Base-by-base conservation (phyloP, 2,797 vertebrate genomes). In the Eulemur mongoz region DNA sequence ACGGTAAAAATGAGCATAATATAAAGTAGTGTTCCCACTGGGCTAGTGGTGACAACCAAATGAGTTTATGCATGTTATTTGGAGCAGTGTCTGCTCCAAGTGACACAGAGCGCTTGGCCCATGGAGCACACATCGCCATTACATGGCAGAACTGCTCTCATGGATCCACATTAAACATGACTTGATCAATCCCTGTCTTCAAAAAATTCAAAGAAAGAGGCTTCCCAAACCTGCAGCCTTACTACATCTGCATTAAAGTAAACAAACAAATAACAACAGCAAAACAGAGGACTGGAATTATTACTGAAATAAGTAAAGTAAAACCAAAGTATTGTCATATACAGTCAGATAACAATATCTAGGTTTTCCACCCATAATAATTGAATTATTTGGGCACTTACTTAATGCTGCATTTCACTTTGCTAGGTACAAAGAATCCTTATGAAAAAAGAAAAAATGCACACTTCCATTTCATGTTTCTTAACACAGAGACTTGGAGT, bases 241-340 rank as follows among this genome's bases (percentile, higher is more conserved):
- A 87, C 5, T 48, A 54, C 45, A 9, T 84, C 4, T 82, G 30
- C 63, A 86, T 65, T 79, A 67, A 79, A 72, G 32, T 4, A 80
- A 65, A 65, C 25, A 80, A 76, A 65, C 43, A 82, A 72, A 67
- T 7, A 84, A n/a, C 63, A 72, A n/a, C 23, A 86, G n/a, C 11
- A 43, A 92, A 50, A 67, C 22, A 69, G 27, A 69, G 20, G 89
- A 38, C 12, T 65, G 30, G 91, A 65, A 83, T 75, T 48, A 78
- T 91, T 84, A 81, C 14, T 27, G 20, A 93, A 69, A 86, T 40
- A 83, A 91, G 45, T 23, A 91, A 92, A 94, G 45, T 23, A 89
- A 92, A 91, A 67, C 11, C 52, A 67, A 52, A 57, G 2, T 32
- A 6, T 43, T 72, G 14, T 38, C 32, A 9, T 79, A 57, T 32